Evolutionary conservation across 2,888 invertebrate species (phyloP).

Genomic region (Hydroisotoma schaefferi): DNA sequence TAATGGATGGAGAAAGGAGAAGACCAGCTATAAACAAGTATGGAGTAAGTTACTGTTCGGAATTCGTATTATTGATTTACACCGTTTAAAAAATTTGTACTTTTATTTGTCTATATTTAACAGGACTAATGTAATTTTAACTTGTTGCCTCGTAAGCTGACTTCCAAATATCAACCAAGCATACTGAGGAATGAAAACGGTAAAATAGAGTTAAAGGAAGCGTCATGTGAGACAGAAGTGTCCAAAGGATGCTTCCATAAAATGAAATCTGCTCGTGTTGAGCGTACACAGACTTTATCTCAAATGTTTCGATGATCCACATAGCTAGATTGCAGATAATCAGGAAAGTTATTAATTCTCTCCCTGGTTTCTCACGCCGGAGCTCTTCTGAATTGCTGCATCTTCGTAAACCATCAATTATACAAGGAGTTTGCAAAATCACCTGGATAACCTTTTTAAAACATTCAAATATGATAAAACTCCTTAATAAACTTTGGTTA

Average conservation of each 20-base stretch:
- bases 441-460: constrained; percentile 63
- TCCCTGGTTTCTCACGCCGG: constrained; percentile 66
- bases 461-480: neutral
- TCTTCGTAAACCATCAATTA: constrained; percentile 70
- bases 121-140: neutral
- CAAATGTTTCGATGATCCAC: constrained; percentile 73
- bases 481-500: no score
- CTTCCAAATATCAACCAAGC: constrained; percentile 74
- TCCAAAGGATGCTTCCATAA: constrained; percentile 69
- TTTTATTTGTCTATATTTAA: neutral
- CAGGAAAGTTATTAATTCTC: constrained; percentile 72
- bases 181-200: constrained; percentile 73
- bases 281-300: constrained; percentile 59
- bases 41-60: no score
- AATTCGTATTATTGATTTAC: no score
- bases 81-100: neutral
- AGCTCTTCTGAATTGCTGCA: constrained; percentile 65
- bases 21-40: no score
- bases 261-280: constrained; percentile 61
- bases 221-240: constrained; percentile 68
- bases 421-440: constrained; percentile 68
- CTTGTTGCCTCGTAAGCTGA: constrained; percentile 61
- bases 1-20: no score
- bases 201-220: constrained; percentile 74
- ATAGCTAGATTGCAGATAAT: constrained; percentile 71